phyloP scores from a whole-genome alignment of 1,140 invertebrate species.

The Trypoxylus dichotomus region DNA sequence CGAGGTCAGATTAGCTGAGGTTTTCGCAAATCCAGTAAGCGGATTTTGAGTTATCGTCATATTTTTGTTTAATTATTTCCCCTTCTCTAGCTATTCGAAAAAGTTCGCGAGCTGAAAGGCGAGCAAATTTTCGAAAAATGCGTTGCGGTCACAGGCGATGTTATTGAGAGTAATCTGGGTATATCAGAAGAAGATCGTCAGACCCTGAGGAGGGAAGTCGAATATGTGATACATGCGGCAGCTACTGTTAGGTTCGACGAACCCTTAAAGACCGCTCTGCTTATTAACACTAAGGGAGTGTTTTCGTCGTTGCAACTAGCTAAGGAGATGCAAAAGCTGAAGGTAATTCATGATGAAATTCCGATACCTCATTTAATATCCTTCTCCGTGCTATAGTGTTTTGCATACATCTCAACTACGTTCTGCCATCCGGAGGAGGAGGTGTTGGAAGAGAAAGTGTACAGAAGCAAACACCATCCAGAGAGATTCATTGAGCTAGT shows the following conservation, averaged over 20 bases:
- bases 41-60: background rate
- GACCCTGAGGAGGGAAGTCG: conserved; percentile 69
- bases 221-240: conserved; percentile 88
- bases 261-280: conserved; percentile 69
- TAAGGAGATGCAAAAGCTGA: conserved; percentile 65
- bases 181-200: conserved; percentile 69
- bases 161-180: conserved; percentile 71
- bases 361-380: no score
- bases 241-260: conserved; percentile 87
- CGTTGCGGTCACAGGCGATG: conserved; percentile 76
- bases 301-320: conserved; percentile 72
- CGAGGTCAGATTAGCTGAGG: conserved; percentile 64
- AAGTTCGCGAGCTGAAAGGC: conserved; percentile 72
- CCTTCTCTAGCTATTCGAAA: conserved; percentile 73
- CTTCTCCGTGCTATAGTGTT: conserved; percentile 36
- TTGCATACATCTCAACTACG: conserved; percentile 66
- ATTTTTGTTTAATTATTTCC: background rate
- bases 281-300: conserved; percentile 76
- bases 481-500: conserved; percentile 85
- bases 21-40: conserved; percentile 65
- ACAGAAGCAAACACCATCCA: conserved; percentile 78
- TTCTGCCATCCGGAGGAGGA: conserved; percentile 68
- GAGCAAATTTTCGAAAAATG: conserved; percentile 64
- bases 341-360: no score
- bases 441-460: conserved; percentile 60